Percentiles rank a stretch among this genome's conserved stretches.
Conservation (phyloP, 2,797 vertebrate species). For the Argentina silus region DNA sequence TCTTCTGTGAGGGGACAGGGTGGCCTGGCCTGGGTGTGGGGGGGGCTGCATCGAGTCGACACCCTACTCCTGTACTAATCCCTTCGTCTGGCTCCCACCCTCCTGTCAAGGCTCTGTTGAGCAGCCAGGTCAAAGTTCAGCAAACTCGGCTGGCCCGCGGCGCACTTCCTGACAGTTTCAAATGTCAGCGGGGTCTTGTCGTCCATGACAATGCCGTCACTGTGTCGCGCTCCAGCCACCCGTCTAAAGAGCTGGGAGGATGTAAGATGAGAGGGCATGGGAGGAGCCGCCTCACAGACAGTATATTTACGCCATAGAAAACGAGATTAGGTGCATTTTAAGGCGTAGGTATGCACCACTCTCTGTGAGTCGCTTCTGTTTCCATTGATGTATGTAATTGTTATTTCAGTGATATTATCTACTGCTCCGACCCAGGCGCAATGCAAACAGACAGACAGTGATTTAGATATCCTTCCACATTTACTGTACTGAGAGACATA, state of each 20-base stretch:
- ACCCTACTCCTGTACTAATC: conserved; percentile 56
- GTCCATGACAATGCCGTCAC: conserved; percentile 9
- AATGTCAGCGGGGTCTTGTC: conserved; percentile 30
- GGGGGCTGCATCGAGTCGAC: conserved; percentile 63
- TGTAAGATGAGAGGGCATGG: conserved; percentile 3
- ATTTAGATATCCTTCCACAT: conserved; percentile 23
- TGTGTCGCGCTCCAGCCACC: not conserved
- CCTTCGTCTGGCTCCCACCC: conserved; percentile 48
- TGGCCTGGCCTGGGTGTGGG: conserved; percentile 58
- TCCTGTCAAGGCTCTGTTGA: conserved; percentile 37
- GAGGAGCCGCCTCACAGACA: not conserved
- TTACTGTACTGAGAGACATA: conserved; percentile 17
- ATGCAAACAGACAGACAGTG: not conserved
- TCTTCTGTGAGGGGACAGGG: conserved; percentile 61
- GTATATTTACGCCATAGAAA: not conserved
- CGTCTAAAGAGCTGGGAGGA: not conserved
- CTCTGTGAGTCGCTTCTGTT: not conserved
- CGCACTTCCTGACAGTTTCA: conserved; percentile 16
- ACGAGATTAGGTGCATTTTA: not conserved
- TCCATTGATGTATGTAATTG: too few relatives aligned
- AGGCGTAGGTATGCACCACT: not conserved
- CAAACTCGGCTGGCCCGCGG: conserved; percentile 19
- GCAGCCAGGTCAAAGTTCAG: conserved; percentile 21
- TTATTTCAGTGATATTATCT: not conserved
- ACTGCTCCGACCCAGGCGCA: not conserved